Conservation (phyloP, 2,797 vertebrate genomes). For the Catostomus latipinnis region DNA sequence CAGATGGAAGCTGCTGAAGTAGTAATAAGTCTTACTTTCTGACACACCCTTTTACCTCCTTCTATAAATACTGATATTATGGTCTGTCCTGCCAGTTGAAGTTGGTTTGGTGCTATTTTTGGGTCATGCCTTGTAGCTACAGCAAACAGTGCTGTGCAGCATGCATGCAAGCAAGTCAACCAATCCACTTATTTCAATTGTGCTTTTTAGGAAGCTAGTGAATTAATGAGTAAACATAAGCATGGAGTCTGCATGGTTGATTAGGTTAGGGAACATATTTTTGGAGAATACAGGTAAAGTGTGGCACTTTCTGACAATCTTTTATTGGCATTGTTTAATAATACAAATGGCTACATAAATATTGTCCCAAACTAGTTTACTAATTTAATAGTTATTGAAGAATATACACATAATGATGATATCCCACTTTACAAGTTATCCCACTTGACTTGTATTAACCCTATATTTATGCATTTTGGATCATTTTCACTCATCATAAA, state of each 20-base stretch:
- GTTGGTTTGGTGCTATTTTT: constrained; percentile 70
- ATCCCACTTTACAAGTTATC: too few species aligned
- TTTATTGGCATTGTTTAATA: too few species aligned
- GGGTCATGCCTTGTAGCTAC: constrained; percentile 46
- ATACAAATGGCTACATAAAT: too few species aligned
- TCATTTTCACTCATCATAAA: background rate
- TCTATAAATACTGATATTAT: constrained; percentile 71
- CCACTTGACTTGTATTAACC: too few species aligned
- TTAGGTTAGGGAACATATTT: background rate
- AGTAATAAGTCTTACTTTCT: constrained; percentile 57
- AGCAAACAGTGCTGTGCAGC: constrained; percentile 49
- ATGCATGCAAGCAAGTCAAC: constrained; percentile 38
- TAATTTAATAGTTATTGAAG: too few species aligned
- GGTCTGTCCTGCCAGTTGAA: constrained; percentile 65
- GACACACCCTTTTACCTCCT: constrained; percentile 65
- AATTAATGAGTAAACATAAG: background rate
- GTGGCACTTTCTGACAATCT: too few species aligned
- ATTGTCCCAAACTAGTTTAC: too few species aligned
- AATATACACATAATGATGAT: too few species aligned
- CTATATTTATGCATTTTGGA: background rate
- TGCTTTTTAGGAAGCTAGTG: constrained; percentile 8
- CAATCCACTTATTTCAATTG: background rate
- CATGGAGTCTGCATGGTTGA: constrained; percentile 10
- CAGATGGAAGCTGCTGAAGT: constrained; percentile 53
- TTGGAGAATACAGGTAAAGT: too few species aligned